Percentiles rank a stretch among this genome's conserved stretches.
Conservation (phyloP, 2,113 vertebrate species). For the Herpetotheres cachinnans region DNA sequence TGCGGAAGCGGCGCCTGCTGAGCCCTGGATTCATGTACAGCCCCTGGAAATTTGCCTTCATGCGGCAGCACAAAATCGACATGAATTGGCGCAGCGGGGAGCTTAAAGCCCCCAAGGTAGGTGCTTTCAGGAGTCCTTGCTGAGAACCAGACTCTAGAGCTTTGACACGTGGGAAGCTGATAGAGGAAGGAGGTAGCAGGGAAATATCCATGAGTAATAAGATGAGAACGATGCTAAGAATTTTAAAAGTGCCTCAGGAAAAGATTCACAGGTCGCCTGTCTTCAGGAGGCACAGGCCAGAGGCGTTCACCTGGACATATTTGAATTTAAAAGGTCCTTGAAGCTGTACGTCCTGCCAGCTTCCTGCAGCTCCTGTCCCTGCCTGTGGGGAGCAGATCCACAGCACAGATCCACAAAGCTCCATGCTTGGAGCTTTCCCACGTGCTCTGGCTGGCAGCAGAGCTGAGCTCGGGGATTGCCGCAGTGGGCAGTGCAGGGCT, state of each 20-base stretch:
- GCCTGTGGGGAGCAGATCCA: neutral
- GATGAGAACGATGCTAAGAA: neutral
- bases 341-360: neutral
- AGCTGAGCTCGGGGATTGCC: neutral
- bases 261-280: neutral
- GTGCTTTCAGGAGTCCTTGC: neutral
- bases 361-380: neutral
- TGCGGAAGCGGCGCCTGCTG: conserved; percentile 51
- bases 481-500: neutral
- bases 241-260: neutral
- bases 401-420: too few relatives aligned
- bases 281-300: neutral
- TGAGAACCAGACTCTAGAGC: neutral
- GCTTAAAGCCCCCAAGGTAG: conserved; percentile 64
- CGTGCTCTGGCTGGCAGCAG: too few relatives aligned
- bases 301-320: neutral
- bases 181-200: neutral
- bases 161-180: neutral
- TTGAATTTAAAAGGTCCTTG: neutral
- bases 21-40: conserved; percentile 70
- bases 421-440: too few relatives aligned
- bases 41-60: conserved; percentile 68
- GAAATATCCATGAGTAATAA: neutral
- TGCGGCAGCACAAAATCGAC: conserved; percentile 66
- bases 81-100: conserved; percentile 69